These are phyloP conservation scores for Atethmia centrago DNA, from an alignment of 2,888 invertebrate species.

Conservation along the genomic window DNA sequence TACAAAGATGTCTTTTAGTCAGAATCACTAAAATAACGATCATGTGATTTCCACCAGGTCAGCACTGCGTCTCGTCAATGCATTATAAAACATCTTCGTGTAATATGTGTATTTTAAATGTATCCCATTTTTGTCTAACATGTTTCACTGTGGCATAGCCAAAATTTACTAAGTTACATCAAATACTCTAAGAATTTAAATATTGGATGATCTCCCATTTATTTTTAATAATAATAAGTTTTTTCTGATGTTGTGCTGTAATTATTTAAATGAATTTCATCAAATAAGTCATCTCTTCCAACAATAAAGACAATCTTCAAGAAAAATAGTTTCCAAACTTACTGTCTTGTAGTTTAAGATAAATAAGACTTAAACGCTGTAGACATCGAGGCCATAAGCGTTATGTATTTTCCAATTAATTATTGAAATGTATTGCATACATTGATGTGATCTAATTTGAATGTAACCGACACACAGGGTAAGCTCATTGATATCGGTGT, in stretches of 20 bases:
- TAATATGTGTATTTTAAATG: not conserved
- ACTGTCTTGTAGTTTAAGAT: constrained; percentile 32
- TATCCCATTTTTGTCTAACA: not conserved
- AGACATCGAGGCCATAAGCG: constrained; percentile 10
- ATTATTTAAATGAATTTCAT: constrained; percentile 37
- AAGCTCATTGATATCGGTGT: constrained; percentile 6
- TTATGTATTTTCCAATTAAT: not conserved
- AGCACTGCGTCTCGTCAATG: not conserved
- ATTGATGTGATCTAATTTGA: not conserved
- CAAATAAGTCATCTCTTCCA: not conserved
- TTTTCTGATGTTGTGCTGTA: constrained; percentile 19
- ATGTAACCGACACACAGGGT: not conserved
- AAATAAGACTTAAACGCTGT: constrained; percentile 30
- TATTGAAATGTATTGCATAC: constrained; percentile 16
- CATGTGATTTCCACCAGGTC: not conserved
- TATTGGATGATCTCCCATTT: constrained; percentile 59
- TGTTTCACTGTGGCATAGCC: constrained; percentile 16
- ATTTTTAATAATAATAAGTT: constrained; percentile 28
- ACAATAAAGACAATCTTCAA: not conserved
- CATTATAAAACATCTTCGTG: not conserved
- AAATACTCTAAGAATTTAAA: constrained; percentile 48
- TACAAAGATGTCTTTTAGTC: not conserved
- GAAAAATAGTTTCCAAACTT: not conserved
- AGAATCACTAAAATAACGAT: not conserved
- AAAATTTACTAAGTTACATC: constrained; percentile 26